These are phyloP conservation scores for Chydorus sphaericus DNA, from an alignment of 2,888 invertebrate species.

Conservation along the genomic window DNA sequence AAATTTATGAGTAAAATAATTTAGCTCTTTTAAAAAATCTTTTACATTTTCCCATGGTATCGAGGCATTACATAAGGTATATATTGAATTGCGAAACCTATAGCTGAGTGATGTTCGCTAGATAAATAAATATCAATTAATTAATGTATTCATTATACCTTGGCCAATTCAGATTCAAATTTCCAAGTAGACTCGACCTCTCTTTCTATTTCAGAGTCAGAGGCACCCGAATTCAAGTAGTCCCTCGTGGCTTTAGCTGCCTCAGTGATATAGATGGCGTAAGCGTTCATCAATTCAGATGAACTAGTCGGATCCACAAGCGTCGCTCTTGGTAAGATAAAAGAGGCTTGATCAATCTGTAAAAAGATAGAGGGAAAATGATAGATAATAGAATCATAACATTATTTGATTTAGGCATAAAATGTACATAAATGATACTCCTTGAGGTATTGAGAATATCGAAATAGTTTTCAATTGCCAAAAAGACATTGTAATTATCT, in stretches of 20 bases:
- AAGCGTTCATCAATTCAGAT: slow-evolving; percentile 22
- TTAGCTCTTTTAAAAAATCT: no score
- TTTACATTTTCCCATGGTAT: no score
- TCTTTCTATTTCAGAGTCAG: slow-evolving; percentile 12
- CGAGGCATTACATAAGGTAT: no score
- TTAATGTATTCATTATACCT: slow-evolving; percentile 30
- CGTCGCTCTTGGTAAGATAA: slow-evolving; percentile 25
- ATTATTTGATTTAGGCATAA: no score
- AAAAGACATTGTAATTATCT: slow-evolving; percentile 28
- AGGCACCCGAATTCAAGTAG: slow-evolving; percentile 15
- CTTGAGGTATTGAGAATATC: slow-evolving; percentile 24
- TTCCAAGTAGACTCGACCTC: slow-evolving; percentile 54
- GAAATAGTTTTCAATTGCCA: slow-evolving; percentile 25
- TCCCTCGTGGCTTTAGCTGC: slow-evolving; percentile 20
- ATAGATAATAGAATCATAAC: no score
- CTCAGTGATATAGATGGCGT: slow-evolving; percentile 21
- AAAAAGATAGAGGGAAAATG: no score
- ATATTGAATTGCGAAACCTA: no score
- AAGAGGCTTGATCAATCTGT: slow-evolving; percentile 26
- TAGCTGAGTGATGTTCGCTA: no score
- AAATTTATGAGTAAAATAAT: no score
- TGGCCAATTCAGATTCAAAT: slow-evolving; percentile 61
- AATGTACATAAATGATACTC: slow-evolving; percentile 27
- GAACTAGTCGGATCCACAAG: slow-evolving; percentile 23
- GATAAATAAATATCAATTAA: not conserved